phyloP scores from a whole-genome alignment of 2,888 invertebrate species.

The Cenopis cana region DNA sequence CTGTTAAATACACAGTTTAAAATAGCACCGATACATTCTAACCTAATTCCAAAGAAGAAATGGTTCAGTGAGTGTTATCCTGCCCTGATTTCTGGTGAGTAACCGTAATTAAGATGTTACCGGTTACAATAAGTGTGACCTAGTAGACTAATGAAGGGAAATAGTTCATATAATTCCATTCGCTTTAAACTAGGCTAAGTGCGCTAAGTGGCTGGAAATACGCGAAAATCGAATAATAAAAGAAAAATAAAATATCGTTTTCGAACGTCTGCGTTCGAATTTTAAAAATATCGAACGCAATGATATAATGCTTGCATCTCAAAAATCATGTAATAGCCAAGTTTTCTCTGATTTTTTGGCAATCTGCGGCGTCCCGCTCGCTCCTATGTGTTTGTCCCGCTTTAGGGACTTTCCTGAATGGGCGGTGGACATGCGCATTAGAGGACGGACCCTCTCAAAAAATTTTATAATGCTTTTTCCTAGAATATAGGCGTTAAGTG shows the following conservation, averaged over 20 bases:
- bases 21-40: constrained; percentile 28
- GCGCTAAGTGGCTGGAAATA: background rate
- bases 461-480: constrained; percentile 31
- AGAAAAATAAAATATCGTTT: background rate
- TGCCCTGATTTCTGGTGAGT: constrained; percentile 12
- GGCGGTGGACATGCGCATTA: constrained; percentile 73
- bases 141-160: constrained; percentile 24
- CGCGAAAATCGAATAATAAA: background rate
- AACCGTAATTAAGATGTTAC: background rate
- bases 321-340: constrained; percentile 48
- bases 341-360: constrained; percentile 69
- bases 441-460: constrained; percentile 50
- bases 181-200: background rate
- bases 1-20: background rate
- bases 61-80: constrained; percentile 12
- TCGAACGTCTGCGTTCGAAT: constrained; percentile 3
- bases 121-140: constrained; percentile 23
- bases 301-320: constrained; percentile 46
- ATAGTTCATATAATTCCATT: background rate
- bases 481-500: constrained; percentile 24
- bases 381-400: constrained; percentile 56
- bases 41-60: constrained; percentile 23
- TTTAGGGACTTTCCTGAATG: constrained; percentile 72
- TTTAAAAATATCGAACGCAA: background rate
- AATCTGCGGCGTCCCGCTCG: constrained; percentile 57